These are phyloP conservation scores for Parotocinclus haroldoi DNA, from an alignment of 2,797 vertebrate species.

Conservation along the genomic window DNA sequence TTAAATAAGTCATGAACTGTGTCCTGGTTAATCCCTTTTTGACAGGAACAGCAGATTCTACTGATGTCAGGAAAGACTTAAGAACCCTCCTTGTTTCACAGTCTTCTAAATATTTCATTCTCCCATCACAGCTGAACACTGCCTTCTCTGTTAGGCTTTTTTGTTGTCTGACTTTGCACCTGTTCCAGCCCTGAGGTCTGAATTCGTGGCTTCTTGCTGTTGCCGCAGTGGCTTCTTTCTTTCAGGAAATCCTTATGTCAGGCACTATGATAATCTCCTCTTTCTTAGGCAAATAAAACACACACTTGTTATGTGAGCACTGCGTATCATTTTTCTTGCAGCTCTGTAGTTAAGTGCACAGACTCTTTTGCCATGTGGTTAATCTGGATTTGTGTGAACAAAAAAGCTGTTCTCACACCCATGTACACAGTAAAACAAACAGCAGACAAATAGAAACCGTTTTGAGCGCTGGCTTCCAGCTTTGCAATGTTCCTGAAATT, in stretches of 20 bases:
- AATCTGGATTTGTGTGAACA: slow-evolving; percentile 24
- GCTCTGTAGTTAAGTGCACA: slow-evolving; percentile 31
- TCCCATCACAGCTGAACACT: slow-evolving; percentile 65
- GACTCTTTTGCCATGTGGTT: slow-evolving; percentile 46
- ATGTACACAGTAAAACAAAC: slow-evolving; percentile 5
- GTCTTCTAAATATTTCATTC: slow-evolving; percentile 72
- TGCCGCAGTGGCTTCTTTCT: slow-evolving; percentile 36
- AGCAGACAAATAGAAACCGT: slow-evolving; percentile 9
- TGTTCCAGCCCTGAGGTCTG: slow-evolving; percentile 59
- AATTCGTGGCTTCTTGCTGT: slow-evolving; percentile 33
- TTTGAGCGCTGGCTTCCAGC: slow-evolving; percentile 36
- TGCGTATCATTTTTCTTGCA: slow-evolving; percentile 39
- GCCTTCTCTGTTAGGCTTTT: slow-evolving; percentile 69
- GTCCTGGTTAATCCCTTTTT: slow-evolving; percentile 32
- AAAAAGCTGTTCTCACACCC: slow-evolving; percentile 9
- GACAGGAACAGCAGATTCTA: slow-evolving; percentile 71
- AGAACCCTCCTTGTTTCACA: slow-evolving; percentile 71
- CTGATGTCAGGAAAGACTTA: slow-evolving; percentile 68
- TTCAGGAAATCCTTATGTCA: slow-evolving; percentile 49
- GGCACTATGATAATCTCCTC: slow-evolving; percentile 58
- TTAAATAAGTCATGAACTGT: too few species aligned
- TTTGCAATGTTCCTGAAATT: slow-evolving; percentile 45
- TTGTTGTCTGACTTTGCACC: slow-evolving; percentile 72
- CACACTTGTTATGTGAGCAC: slow-evolving; percentile 46
- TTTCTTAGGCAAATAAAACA: slow-evolving; percentile 56